Evolutionary conservation across 2,888 invertebrate genomes (phyloP).

Genomic region (Volucella bombylans): DNA sequence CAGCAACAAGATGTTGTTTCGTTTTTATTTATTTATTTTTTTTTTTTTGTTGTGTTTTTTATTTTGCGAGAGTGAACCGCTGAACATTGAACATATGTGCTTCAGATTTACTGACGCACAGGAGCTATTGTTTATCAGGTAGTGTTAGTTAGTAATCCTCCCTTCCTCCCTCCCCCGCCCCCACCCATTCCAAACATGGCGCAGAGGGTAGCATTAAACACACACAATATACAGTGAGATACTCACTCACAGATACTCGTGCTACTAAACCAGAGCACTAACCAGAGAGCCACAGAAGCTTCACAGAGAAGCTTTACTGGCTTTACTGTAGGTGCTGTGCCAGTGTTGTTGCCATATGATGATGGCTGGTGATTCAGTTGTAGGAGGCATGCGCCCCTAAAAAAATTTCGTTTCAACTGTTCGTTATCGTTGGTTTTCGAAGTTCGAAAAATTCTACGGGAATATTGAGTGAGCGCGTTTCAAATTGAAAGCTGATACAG

Average conservation of each 20-base stretch:
- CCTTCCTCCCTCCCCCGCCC: no score
- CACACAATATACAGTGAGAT: not conserved
- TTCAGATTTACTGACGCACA: constrained; percentile 21
- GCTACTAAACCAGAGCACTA: constrained; percentile 35
- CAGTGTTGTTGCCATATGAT: constrained; percentile 30
- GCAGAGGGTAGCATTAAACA: constrained; percentile 34
- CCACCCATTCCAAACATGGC: not conserved
- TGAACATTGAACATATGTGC: constrained; percentile 53
- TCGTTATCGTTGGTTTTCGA: constrained; percentile 37
- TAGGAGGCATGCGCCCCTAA: constrained; percentile 73
- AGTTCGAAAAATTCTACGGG: constrained; percentile 40
- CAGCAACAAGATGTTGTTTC: constrained; percentile 57
- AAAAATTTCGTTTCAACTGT: not conserved
- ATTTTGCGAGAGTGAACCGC: constrained; percentile 50
- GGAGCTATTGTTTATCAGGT: constrained; percentile 46
- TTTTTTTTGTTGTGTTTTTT: no score
- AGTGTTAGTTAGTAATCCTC: constrained; percentile 14
- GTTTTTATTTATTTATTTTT: not conserved
- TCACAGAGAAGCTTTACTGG: constrained; percentile 43
- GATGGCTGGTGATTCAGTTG: constrained; percentile 44
- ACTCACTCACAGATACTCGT: not conserved
- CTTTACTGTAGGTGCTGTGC: constrained; percentile 50
- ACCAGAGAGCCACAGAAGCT: not conserved
- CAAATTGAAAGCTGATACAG: constrained; percentile 67
- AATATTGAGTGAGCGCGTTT: constrained; percentile 11